phyloP scores from a whole-genome alignment of 1,140 invertebrate species.

The Rhizoglyphus robini region DNA sequence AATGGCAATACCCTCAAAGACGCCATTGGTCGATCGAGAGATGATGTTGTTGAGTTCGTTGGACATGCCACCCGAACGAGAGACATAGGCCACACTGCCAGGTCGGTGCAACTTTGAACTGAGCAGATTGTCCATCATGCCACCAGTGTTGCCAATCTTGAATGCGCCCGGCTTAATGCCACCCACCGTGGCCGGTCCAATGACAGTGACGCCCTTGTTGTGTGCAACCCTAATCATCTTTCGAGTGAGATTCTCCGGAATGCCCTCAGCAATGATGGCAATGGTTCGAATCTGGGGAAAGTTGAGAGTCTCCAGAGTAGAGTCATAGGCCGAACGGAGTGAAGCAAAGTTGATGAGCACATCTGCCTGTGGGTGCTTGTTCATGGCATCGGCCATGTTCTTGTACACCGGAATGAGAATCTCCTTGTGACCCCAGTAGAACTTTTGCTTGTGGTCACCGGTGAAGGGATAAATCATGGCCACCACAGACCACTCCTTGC shows the following conservation, averaged over 20 bases:
- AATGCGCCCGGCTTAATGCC: constrained; percentile 98
- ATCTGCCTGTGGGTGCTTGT: constrained; percentile 84
- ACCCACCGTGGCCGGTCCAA: constrained; percentile 91
- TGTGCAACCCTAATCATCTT: constrained; percentile 77
- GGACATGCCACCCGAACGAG: constrained; percentile 96
- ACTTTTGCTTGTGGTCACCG: constrained; percentile 97
- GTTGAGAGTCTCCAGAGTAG: constrained; percentile 79
- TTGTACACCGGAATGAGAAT: constrained; percentile 91
- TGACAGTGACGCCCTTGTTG: constrained; percentile 64
- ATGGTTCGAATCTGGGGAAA: constrained; percentile 90
- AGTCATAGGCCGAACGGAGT: constrained; percentile 90
- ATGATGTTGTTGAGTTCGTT: constrained; percentile 99
- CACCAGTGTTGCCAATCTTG: constrained; percentile 98
- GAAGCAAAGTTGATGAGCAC: constrained; percentile 99
- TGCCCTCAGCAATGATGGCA: constrained; percentile 97
- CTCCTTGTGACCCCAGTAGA: constrained; percentile 99
- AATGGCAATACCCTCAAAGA: constrained; percentile 94
- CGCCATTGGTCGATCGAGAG: constrained; percentile 89
- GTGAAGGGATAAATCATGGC: constrained; percentile 97
- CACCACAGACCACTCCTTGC: constrained; percentile 63
- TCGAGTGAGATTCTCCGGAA: constrained; percentile 93
- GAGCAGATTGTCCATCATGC: constrained; percentile 98
- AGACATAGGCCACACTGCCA: constrained; percentile 83
- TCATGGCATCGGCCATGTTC: constrained; percentile 91
- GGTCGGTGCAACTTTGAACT: constrained; percentile 91